Evolutionary conservation across 2,113 vertebrate genomes (phyloP).

Genomic region (Cavia aperea): DNA sequence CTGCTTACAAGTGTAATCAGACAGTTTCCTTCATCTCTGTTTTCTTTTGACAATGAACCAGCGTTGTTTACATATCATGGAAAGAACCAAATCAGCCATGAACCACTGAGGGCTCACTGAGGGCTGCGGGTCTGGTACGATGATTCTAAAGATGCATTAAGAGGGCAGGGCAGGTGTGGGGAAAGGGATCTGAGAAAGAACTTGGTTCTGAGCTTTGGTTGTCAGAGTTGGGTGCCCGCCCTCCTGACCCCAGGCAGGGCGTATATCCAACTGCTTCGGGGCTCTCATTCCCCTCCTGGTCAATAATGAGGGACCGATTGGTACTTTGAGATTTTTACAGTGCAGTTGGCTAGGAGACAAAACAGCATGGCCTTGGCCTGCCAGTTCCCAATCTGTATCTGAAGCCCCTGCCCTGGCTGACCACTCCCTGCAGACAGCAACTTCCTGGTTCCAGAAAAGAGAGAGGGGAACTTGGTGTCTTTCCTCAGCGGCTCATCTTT

Average conservation of each 20-base stretch:
- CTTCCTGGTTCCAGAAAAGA: neutral
- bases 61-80: neutral
- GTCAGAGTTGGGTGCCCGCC: neutral
- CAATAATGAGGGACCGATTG: neutral
- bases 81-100: neutral
- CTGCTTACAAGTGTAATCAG: neutral
- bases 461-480: neutral
- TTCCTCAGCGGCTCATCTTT: neutral
- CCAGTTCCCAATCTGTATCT: neutral
- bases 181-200: neutral
- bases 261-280: neutral
- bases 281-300: neutral
- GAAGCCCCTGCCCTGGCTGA: neutral
- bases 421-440: neutral
- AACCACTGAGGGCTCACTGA: neutral
- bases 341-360: neutral
- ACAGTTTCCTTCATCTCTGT: neutral
- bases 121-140: neutral
- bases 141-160: neutral
- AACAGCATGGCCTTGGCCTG: neutral
- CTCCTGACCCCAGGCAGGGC: neutral
- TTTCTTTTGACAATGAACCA: neutral
- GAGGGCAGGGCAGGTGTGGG: neutral
- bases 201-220: neutral
- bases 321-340: neutral